A percentile compares a stretch with the other conserved stretches of the same genome.
phyloP scores from a whole-genome alignment of 2,113 vertebrate species.

The Amblyornis subalaris region DNA sequence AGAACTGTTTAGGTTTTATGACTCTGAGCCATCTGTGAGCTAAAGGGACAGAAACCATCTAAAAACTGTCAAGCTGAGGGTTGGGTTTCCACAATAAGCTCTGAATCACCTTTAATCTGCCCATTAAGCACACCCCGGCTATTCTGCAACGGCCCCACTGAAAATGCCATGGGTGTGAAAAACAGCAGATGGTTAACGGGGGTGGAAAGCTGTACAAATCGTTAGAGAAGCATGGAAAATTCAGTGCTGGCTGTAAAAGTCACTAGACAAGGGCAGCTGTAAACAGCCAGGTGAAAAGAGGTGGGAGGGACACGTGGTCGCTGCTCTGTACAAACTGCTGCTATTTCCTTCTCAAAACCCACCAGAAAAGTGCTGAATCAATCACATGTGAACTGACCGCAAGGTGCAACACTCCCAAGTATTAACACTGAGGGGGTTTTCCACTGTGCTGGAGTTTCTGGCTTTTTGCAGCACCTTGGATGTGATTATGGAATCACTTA shows the following conservation, averaged over 20 bases:
- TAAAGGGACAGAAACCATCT: neutral
- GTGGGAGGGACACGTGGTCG: neutral
- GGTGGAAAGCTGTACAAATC: constrained; percentile 24
- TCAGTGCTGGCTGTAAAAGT: neutral
- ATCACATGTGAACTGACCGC: neutral
- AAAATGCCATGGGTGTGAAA: constrained; percentile 14
- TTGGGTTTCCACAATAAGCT: neutral
- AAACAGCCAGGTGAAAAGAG: constrained; percentile 1
- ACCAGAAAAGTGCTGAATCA: neutral
- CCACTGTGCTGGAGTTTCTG: neutral
- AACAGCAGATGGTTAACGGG: constrained; percentile 36
- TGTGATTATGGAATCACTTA: neutral
- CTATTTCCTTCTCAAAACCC: neutral
- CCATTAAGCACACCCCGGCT: neutral
- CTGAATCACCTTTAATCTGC: neutral
- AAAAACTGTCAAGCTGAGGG: neutral
- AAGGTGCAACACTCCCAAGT: neutral
- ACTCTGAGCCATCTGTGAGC: constrained; percentile 25
- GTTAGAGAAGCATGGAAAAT: constrained; percentile 31
- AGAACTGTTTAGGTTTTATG: constrained; percentile 10
- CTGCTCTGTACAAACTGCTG: neutral
- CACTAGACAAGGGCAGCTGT: constrained; percentile 20
- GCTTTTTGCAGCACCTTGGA: neutral
- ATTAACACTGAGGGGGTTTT: neutral
- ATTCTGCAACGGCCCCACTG: neutral